Evolutionary conservation across 2,113 vertebrate genomes (phyloP), one percentile per base, ranked within the genome.

Genomic region (Callaeas wilsoni): DNA sequence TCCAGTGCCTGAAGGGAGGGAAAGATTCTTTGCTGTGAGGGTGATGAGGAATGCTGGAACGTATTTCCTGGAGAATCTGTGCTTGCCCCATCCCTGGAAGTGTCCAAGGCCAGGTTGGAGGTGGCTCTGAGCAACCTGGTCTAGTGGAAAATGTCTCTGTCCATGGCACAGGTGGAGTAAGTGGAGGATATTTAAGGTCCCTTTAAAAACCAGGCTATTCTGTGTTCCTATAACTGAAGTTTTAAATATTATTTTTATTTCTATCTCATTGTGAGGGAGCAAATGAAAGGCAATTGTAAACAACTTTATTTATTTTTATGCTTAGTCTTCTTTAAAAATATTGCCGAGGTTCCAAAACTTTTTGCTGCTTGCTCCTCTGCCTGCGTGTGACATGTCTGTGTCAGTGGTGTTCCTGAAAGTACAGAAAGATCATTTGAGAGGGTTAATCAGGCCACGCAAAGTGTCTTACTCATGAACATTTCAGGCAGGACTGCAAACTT

Each of bases 281-380:
- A 52, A 64, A n/a, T 7, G 1, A 88, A 85, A 79, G 7, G 4
- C 2, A 60, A 6, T 49, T 70, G 18, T 9, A 52, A 84, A 25
- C 2, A 37, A 13, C 35, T 46, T 63, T 50, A 12, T 56, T 25
- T 59, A 7, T 37, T 53, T 60, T 59, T 76, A 6, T 57, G 1
- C 60, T 77, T 10, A 7, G 12, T 65, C 23, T 74, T 79, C 6
- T 84, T 83, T 27, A 78, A 78, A 8, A 41, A 9, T 59, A 32
- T 22, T 57, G 5, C 22, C 65, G 55, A 41, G 8, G 19, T 46
- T 56, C 32, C 56, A 17, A 86, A 88, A 49, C 1, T 2, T 63
- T 50, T 50, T 27, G 7, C 7, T 53, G 2, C 1, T 1, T 35
- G 9, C 5, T 57, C 2, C 6, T 39, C 26, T 77, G 9, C 7